These are phyloP conservation scores for Merodon equestris DNA, from an alignment of 2,888 invertebrate species.

Conservation along the genomic window DNA sequence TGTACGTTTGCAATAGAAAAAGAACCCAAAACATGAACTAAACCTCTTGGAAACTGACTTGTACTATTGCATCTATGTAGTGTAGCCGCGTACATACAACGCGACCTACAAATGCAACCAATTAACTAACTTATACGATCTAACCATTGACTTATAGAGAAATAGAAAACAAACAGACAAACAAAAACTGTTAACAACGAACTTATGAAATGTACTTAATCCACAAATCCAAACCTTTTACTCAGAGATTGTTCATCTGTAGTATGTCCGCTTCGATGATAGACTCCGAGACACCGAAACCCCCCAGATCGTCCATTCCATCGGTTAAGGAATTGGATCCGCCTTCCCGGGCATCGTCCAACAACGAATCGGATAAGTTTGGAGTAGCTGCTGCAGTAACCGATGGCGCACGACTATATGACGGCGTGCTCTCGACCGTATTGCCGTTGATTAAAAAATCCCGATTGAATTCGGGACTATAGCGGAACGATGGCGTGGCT, in stretches of 20 bases:
- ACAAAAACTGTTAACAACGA: conserved; percentile 26
- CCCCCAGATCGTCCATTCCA: conserved; percentile 57
- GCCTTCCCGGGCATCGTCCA: conserved; percentile 50
- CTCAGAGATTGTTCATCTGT: conserved; percentile 71
- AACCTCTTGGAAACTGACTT: neutral
- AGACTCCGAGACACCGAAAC: conserved; percentile 73
- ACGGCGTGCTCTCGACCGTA: conserved; percentile 79
- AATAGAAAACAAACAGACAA: conserved; percentile 11
- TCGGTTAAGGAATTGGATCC: conserved; percentile 60
- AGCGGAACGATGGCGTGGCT: conserved; percentile 80
- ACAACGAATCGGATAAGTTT: conserved; percentile 53
- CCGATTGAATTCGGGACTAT: conserved; percentile 79
- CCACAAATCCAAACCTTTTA: conserved; percentile 66
- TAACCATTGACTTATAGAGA: neutral
- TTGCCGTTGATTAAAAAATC: conserved; percentile 84
- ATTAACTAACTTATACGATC: no score
- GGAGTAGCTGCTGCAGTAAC: conserved; percentile 35
- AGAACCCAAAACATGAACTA: conserved; percentile 15
- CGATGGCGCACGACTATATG: conserved; percentile 65
- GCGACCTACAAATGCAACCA: neutral
- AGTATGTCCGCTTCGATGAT: conserved; percentile 77
- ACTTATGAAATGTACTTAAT: conserved; percentile 67
- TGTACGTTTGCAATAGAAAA: conserved; percentile 10
- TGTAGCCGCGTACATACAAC: no score
- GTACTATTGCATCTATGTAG: no score